These are phyloP conservation scores for Phrynosoma platyrhinos DNA, from an alignment of 2,113 vertebrate genomes.

Conservation along the genomic window DNA sequence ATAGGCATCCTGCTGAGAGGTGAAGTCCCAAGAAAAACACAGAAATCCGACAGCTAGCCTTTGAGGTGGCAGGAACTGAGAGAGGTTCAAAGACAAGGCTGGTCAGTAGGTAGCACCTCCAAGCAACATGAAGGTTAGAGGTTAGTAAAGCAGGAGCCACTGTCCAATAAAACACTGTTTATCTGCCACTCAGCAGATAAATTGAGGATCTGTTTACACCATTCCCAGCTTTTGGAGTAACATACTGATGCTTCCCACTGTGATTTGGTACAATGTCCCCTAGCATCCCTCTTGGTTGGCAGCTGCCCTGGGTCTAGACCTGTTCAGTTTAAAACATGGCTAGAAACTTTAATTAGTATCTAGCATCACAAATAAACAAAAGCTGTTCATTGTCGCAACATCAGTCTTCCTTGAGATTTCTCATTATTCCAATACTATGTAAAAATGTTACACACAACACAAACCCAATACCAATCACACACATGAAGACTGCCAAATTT, in stretches of 20 bases:
- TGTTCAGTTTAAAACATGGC: slow-evolving; percentile 47
- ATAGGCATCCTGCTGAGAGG: slow-evolving; percentile 76
- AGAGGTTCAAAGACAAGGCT: slow-evolving; percentile 85
- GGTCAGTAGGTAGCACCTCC: slow-evolving; percentile 77
- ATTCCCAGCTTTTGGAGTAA: slow-evolving; percentile 72
- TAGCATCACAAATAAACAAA: slow-evolving; percentile 79
- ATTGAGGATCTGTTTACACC: slow-evolving; percentile 76
- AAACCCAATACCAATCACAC: slow-evolving; percentile 60
- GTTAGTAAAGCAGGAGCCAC: slow-evolving; percentile 90
- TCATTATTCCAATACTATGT: too few species aligned
- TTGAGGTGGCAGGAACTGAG: slow-evolving; percentile 81
- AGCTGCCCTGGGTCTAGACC: slow-evolving; percentile 61
- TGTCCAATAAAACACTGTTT: slow-evolving; percentile 84
- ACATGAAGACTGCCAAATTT: slow-evolving; percentile 48
- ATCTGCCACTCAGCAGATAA: slow-evolving; percentile 76
- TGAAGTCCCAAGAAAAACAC: slow-evolving; percentile 81
- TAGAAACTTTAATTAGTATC: slow-evolving; percentile 76
- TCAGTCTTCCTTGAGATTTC: slow-evolving; percentile 40
- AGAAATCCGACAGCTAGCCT: slow-evolving; percentile 76
- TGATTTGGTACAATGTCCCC: slow-evolving; percentile 62
- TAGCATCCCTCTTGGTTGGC: slow-evolving; percentile 47
- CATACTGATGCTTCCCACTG: slow-evolving; percentile 63
- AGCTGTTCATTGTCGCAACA: slow-evolving; percentile 71
- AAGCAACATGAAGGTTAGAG: slow-evolving; percentile 79
- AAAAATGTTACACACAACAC: slow-evolving; percentile 63